Conservation (phyloP, 2,888 invertebrate species). For the Epinotia demarniana region DNA sequence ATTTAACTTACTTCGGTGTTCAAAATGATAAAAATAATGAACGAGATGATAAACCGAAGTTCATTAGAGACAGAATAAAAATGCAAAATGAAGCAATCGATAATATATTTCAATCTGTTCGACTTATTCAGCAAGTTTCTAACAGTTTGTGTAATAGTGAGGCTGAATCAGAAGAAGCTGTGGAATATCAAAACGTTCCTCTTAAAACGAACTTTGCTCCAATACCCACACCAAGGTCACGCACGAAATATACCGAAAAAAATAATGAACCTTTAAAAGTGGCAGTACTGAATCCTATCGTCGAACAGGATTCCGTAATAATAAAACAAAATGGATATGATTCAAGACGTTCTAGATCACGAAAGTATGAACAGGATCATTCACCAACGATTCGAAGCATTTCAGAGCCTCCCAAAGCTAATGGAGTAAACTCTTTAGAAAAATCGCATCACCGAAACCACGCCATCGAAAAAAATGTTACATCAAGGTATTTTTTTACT, state of each 20-base stretch:
- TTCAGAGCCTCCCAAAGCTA: slow-evolving; percentile 71
- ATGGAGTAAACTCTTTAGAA: slow-evolving; percentile 52
- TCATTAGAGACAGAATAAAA: slow-evolving; percentile 48
- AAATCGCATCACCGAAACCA: slow-evolving; percentile 48
- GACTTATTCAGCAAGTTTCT: slow-evolving; percentile 72
- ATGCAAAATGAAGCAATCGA: slow-evolving; percentile 58
- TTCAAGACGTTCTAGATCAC: slow-evolving; percentile 60
- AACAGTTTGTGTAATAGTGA: slow-evolving; percentile 77
- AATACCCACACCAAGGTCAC: slow-evolving; percentile 69
- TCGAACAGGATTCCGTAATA: slow-evolving; percentile 61
- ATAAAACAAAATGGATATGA: slow-evolving; percentile 49
- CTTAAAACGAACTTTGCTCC: slow-evolving; percentile 64
- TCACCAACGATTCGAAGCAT: slow-evolving; percentile 62
- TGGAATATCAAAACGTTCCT: slow-evolving; percentile 75
- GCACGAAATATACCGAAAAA: slow-evolving; percentile 64
- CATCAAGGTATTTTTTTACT: slow-evolving; percentile 46
- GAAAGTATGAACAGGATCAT: slow-evolving; percentile 58
- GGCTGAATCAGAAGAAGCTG: slow-evolving; percentile 73
- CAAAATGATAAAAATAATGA: slow-evolving; percentile 48
- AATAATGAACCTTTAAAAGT: slow-evolving; percentile 57
- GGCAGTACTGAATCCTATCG: slow-evolving; percentile 64
- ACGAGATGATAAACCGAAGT: slow-evolving; percentile 41
- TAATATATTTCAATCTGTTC: slow-evolving; percentile 74
- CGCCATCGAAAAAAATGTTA: slow-evolving; percentile 38
- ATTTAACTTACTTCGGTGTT: slow-evolving; percentile 85